These are phyloP conservation scores for Dipodomys stephensi DNA, from an alignment of 2,113 vertebrate genomes.

Conservation along the genomic window DNA sequence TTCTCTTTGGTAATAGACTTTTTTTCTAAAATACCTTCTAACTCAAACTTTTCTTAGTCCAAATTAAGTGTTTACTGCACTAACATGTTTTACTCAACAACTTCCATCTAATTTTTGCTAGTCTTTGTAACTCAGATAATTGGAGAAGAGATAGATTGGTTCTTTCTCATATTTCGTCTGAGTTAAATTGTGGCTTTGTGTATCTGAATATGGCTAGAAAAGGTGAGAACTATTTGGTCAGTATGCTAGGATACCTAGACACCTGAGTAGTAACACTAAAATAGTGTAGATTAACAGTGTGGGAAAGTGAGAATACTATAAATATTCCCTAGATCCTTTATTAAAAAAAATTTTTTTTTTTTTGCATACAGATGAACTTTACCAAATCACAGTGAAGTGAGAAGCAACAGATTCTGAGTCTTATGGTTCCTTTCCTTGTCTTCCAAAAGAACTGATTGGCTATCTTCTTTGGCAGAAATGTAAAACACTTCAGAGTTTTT, in stretches of 20 bases:
- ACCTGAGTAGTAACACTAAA: not conserved
- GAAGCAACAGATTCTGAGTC: not conserved
- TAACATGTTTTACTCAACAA: not conserved
- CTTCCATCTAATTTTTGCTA: slow-evolving; percentile 22
- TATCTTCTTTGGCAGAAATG: slow-evolving; percentile 13
- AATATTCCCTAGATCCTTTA: not conserved
- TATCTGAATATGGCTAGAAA: not conserved
- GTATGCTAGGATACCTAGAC: not conserved
- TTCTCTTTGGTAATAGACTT: slow-evolving; percentile 16
- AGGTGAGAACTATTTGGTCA: not conserved
- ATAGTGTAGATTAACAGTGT: not conserved
- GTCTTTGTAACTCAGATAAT: slow-evolving; percentile 11
- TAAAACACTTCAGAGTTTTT: not conserved
- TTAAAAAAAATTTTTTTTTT: not conserved
- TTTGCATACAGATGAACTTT: not conserved
- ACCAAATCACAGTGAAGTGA: not conserved
- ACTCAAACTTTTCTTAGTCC: slow-evolving; percentile 23
- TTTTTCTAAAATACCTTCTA: slow-evolving; percentile 44
- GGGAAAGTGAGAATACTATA: not conserved
- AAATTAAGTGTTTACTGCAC: slow-evolving; percentile 42
- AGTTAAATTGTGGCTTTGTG: slow-evolving; percentile 48
- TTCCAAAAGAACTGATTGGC: not conserved
- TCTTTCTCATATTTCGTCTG: slow-evolving; percentile 38
- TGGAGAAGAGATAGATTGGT: not conserved
- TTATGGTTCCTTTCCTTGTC: not conserved